A percentile compares a stretch with the other conserved stretches of the same genome.
Evolutionary conservation across 1,140 invertebrate genomes (phyloP).

Genomic region (Plectrocnemia conspersa): DNA sequence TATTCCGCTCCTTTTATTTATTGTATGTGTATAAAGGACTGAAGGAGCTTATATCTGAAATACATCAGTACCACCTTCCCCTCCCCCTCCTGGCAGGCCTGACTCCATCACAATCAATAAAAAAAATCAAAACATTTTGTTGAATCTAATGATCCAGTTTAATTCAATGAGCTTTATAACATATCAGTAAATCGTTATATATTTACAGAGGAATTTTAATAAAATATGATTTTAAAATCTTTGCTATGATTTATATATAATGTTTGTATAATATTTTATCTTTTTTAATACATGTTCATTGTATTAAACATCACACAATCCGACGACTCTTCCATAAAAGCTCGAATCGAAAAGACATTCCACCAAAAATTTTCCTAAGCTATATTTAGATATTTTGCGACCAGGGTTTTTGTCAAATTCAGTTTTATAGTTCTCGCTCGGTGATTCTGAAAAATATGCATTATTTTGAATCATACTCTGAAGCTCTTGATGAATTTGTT

Average conservation of each 20-base stretch:
- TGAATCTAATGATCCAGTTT: too few species aligned
- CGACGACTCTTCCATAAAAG: slow-evolving; percentile 64
- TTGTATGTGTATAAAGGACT: too few species aligned
- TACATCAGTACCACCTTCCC: too few species aligned
- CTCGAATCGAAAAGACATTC: slow-evolving; percentile 62
- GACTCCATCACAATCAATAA: too few species aligned
- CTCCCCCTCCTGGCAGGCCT: too few species aligned
- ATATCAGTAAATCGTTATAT: not conserved
- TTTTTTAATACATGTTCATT: slow-evolving; percentile 8
- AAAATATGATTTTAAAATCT: not conserved
- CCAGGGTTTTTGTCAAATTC: slow-evolving; percentile 61
- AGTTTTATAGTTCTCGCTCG: slow-evolving; percentile 52
- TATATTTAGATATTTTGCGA: slow-evolving; percentile 65
- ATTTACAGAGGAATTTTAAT: not conserved
- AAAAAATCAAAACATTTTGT: too few species aligned
- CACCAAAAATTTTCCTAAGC: slow-evolving; percentile 71
- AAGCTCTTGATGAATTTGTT: slow-evolving; percentile 1
- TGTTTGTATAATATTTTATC: too few species aligned
- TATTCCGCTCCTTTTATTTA: too few species aligned
- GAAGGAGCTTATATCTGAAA: too few species aligned
- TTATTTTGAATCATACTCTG: not conserved
- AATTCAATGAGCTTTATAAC: slow-evolving; percentile 3
- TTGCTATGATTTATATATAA: too few species aligned
- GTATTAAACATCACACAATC: slow-evolving; percentile 45
- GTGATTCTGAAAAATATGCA: slow-evolving; percentile 50